Percentiles rank a stretch among this genome's conserved stretches.
phyloP scores from a whole-genome alignment of 2,113 vertebrate genomes.

The Hiodon tergisus region DNA sequence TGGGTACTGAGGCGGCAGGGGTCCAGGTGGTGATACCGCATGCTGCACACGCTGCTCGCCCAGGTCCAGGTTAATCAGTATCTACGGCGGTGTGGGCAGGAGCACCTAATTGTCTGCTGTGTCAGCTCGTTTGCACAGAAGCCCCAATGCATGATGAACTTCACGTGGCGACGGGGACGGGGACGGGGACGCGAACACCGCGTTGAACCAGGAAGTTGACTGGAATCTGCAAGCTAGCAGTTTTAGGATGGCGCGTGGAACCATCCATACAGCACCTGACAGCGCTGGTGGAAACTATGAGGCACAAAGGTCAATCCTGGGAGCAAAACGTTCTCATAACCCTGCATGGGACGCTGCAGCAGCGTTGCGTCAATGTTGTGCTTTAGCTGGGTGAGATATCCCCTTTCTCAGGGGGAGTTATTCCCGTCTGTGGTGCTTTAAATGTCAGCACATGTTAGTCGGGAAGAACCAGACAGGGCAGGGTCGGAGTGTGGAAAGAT shows the following conservation, averaged over 20 bases:
- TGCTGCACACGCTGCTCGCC: too few relatives aligned
- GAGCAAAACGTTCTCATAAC: too few relatives aligned
- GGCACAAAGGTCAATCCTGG: neutral
- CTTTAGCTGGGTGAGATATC: neutral
- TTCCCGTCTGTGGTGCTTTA: conserved; percentile 59
- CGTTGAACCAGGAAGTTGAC: neutral
- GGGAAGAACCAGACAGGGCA: conserved; percentile 58
- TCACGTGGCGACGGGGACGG: too few relatives aligned
- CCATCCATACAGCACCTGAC: neutral
- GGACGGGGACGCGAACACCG: neutral
- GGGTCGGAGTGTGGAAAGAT: conserved; percentile 56
- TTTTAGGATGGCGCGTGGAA: neutral
- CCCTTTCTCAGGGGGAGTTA: conserved; percentile 30
- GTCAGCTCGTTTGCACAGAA: too few relatives aligned
- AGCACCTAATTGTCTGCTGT: too few relatives aligned
- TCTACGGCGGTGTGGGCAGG: neutral
- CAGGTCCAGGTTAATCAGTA: neutral
- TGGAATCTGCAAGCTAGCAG: conserved; percentile 1
- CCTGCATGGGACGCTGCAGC: too few relatives aligned
- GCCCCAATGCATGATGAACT: too few relatives aligned
- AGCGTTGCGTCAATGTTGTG: too few relatives aligned
- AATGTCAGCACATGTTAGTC: conserved; percentile 68
- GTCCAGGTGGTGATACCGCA: neutral
- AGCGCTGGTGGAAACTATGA: neutral
- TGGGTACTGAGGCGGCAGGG: neutral